Conservation (phyloP, 2,797 vertebrate species). For the Schizopygopsis pylzovi region DNA sequence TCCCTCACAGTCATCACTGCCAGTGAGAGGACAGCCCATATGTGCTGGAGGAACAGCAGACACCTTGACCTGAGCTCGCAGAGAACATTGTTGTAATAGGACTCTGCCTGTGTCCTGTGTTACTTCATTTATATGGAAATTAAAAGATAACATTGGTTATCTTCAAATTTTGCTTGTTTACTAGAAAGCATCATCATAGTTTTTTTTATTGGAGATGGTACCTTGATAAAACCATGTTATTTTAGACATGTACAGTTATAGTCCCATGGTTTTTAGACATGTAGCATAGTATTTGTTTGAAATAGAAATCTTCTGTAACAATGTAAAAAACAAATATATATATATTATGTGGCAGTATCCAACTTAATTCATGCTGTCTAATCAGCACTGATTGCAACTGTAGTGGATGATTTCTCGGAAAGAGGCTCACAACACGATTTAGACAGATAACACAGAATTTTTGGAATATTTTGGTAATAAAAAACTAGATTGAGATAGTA, state of each 20-base stretch:
- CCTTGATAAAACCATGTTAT: neutral
- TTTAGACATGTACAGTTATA: neutral
- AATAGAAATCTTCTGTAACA: neutral
- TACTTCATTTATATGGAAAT: constrained; percentile 11
- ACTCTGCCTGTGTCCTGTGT: neutral
- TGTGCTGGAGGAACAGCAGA: constrained; percentile 49
- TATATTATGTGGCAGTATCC: too few relatives aligned
- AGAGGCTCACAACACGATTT: too few relatives aligned
- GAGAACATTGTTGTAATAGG: constrained; percentile 22
- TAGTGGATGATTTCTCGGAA: too few relatives aligned
- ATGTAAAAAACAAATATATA: neutral
- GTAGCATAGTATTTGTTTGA: neutral
- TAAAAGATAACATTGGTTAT: neutral
- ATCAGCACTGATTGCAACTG: too few relatives aligned
- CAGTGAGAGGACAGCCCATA: constrained; percentile 22
- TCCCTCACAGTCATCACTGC: constrained; percentile 66
- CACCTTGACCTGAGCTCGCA: constrained; percentile 20
- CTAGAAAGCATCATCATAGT: neutral
- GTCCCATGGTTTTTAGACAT: neutral
- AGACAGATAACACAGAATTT: too few relatives aligned
- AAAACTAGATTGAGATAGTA: too few relatives aligned
- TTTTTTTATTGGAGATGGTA: neutral
- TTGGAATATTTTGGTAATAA: too few relatives aligned
- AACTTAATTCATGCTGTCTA: too few relatives aligned
- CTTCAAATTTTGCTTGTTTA: neutral